Evolutionary conservation across 2,888 invertebrate genomes (phyloP).

Genomic region (Drosophila leonis): DNA sequence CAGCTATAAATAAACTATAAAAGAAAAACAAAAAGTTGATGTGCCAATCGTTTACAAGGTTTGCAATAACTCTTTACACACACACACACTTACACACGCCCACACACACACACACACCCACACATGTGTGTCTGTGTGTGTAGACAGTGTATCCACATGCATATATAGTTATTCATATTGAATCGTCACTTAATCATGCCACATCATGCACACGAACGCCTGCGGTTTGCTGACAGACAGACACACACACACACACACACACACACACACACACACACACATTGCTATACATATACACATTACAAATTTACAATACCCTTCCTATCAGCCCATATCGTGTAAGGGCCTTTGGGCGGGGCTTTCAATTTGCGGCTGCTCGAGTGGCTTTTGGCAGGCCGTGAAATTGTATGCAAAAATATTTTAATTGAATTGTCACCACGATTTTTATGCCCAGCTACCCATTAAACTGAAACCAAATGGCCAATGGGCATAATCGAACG

Average conservation of each 20-base stretch:
- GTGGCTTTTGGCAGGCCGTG: conserved; percentile 61
- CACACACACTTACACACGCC: background rate
- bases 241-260: background rate
- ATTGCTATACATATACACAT: background rate
- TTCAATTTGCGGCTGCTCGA: conserved; percentile 69
- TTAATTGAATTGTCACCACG: conserved; percentile 79
- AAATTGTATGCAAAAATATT: conserved; percentile 73
- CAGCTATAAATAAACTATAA: background rate
- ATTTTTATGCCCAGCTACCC: conserved; percentile 22
- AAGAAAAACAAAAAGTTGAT: background rate
- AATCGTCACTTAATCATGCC: conserved; percentile 60
- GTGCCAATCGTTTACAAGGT: background rate
- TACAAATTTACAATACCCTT: conserved; percentile 5
- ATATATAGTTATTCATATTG: conserved; percentile 23
- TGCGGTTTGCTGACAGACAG: conserved; percentile 39
- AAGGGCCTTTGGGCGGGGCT: conserved; percentile 23
- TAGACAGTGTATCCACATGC: conserved; percentile 5
- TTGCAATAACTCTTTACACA: conserved; percentile 8
- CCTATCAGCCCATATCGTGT: background rate
- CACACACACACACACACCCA: background rate
- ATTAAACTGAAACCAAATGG: background rate
- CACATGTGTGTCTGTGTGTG: background rate
- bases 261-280: background rate
- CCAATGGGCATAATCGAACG: background rate
- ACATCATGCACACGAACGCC: conserved; percentile 38